Evolutionary conservation across 2,113 vertebrate species (phyloP).

Genomic region (Indri indri): DNA sequence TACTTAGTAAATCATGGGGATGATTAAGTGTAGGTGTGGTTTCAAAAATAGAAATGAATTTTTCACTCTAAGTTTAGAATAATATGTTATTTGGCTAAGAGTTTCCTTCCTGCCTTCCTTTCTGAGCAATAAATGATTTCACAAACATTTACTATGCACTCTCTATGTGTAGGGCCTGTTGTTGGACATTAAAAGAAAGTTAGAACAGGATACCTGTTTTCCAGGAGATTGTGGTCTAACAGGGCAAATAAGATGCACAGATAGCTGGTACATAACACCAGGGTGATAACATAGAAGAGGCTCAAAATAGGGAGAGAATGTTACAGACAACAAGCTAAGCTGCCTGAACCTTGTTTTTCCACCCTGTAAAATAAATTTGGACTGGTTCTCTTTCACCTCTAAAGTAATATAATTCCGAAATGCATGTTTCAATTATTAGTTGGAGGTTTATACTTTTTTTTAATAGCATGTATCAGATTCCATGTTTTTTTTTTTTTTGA

Average conservation of each 20-base stretch:
- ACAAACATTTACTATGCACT: background rate
- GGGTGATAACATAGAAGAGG: background rate
- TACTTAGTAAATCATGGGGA: background rate
- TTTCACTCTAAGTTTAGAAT: constrained; percentile 28
- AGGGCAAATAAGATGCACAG: background rate
- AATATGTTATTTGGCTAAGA: background rate
- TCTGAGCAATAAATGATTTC: constrained; percentile 8
- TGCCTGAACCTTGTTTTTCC: background rate
- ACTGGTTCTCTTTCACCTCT: background rate
- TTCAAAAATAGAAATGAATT: background rate
- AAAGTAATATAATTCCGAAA: background rate
- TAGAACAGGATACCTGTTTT: background rate
- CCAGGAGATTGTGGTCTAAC: background rate
- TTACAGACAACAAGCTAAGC: background rate
- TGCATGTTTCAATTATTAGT: background rate
- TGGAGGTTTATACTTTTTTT: background rate
- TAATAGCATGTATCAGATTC: background rate
- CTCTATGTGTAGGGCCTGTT: background rate
- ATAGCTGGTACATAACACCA: background rate
- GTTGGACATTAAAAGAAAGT: background rate
- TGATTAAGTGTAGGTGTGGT: background rate
- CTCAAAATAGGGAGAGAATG: background rate
- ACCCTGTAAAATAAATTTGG: background rate
- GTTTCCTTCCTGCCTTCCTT: background rate
- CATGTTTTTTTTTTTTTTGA: background rate